Percentiles rank a stretch among this genome's conserved stretches.
phyloP scores from a whole-genome alignment of 1,140 invertebrate species.

The Venturia canescens region DNA sequence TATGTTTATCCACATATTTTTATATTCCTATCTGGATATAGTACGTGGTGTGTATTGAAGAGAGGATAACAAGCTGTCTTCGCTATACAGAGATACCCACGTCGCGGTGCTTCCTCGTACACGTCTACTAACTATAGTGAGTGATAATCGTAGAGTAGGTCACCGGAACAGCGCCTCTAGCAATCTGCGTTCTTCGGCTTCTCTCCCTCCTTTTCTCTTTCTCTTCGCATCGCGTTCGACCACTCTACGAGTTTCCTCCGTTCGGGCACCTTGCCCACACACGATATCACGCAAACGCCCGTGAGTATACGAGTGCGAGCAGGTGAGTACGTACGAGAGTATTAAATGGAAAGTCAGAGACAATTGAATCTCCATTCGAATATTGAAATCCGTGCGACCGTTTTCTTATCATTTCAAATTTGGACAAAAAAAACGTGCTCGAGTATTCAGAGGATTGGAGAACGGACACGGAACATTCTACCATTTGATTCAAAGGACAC shows the following conservation, averaged over 20 bases:
- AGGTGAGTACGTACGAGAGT: not conserved
- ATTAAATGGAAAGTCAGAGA: not conserved
- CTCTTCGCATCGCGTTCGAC: conserved; percentile 52
- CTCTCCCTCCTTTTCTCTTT: conserved; percentile 59
- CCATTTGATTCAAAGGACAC: no score
- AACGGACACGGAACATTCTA: no score
- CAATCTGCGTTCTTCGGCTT: conserved; percentile 72
- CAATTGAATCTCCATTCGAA: not conserved
- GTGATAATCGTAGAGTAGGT: conserved; percentile 74
- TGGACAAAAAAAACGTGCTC: no score
- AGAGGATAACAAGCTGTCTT: not conserved
- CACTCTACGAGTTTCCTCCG: conserved; percentile 31
- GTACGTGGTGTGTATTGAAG: not conserved
- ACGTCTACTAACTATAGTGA: conserved; percentile 63
- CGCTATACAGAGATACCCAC: conserved; percentile 16
- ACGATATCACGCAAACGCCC: not conserved
- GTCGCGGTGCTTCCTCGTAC: conserved; percentile 53
- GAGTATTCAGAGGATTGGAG: no score
- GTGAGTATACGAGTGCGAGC: no score
- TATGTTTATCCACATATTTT: no score
- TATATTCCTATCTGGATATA: no score
- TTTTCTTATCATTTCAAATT: no score
- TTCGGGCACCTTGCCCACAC: not conserved
- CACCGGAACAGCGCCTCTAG: conserved; percentile 75
- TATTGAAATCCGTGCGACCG: not conserved